These are phyloP conservation scores for Chrysodeixis includens DNA, from an alignment of 2,888 invertebrate species.

Conservation along the genomic window DNA sequence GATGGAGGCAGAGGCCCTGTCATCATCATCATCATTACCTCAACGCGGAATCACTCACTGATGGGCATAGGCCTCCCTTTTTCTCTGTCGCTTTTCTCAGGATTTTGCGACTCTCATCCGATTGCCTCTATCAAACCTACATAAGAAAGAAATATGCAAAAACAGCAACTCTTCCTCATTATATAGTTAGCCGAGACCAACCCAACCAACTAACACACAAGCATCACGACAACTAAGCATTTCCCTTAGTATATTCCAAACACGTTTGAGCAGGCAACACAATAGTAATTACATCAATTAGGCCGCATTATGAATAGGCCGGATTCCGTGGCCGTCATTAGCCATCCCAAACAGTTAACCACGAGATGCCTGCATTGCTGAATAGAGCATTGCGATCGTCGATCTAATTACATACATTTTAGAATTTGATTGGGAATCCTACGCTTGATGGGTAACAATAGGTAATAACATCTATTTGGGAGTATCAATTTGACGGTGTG, in stretches of 20 bases:
- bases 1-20: no score
- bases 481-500: background rate
- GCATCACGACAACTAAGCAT: background rate
- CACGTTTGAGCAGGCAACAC: constrained; percentile 32
- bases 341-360: constrained; percentile 38
- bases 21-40: no score
- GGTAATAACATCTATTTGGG: background rate
- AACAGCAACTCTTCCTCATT: no score
- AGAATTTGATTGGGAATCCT: constrained; percentile 31
- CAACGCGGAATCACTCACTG: no score
- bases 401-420: constrained; percentile 49
- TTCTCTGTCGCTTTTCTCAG: no score
- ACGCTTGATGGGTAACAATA: constrained; percentile 21
- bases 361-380: constrained; percentile 37
- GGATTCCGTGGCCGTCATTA: constrained; percentile 54
- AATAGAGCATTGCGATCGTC: constrained; percentile 25
- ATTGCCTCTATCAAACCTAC: no score
- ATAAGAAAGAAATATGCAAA: no score
- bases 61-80: no score
- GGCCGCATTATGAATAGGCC: constrained; percentile 44
- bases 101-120: no score
- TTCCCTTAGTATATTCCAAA: constrained; percentile 1
- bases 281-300: constrained; percentile 51
- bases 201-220: background rate
- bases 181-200: no score